Base-by-base conservation (phyloP, 1,140 invertebrate genomes). In the Vollenhovia emeryi region DNA sequence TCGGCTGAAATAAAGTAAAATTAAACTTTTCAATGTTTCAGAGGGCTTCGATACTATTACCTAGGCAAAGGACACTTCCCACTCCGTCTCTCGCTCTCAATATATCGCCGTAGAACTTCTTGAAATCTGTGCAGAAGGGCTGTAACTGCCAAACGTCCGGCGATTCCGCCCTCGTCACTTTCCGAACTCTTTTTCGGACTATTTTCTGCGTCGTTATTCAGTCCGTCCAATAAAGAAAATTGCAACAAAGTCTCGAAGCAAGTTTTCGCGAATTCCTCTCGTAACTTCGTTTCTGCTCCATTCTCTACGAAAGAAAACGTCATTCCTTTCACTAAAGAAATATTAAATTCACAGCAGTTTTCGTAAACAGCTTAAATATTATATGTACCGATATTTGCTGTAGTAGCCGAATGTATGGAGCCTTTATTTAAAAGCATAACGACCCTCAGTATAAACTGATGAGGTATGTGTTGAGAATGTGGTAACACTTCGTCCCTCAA, bases 201-300 rank as follows among this genome's bases (percentile, higher is more conserved):
- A 55, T 95, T 95, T 36, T 94, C 95, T 91, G 93, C 89, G 73
- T 96, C 95, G 82, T 95, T 94, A 87, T 95, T 95, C 55, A 96
- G 90, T 87, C 97, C 97, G 91, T 98, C 97, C 40, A 97, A 95
- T 83, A 97, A 96, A 0, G 98, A 99, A 95, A 99, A 99, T 94
- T 99, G 98, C 15, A 99, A 96, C 27, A 99, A 95, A 0, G 99
- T 99, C 94, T 99, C 98, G 93, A 99, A 99, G 93, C 99, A 99
- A 0, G 97, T 98, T 92, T 99, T 98, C 27, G 99, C 98, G 95
- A 99, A 99, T 92, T 99, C 98, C 95, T 99, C 98, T 27, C 98
- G 94, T 82, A 98, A 95, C 92, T 98, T 98, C 30, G 97, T 97
- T 93, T 99, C 98, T 86, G 97, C 97, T 90, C 91, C 92, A 84